Evolutionary conservation across 2,113 vertebrate species (phyloP).

Genomic region (Lagopus leucura): DNA sequence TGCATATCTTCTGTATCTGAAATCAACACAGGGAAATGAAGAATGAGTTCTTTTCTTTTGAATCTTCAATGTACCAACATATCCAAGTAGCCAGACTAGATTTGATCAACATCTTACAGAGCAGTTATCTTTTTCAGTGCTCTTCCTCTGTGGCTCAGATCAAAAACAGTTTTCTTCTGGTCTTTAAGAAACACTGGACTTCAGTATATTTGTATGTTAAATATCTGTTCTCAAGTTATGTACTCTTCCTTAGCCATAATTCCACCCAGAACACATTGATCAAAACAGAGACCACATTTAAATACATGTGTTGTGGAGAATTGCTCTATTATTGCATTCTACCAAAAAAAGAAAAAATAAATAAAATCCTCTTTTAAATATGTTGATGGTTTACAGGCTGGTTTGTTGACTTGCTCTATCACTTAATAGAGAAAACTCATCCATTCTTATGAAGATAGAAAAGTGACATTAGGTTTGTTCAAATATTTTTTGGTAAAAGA

Average conservation of each 20-base stretch:
- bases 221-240: neutral
- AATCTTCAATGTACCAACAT: neutral
- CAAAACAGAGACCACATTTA: neutral
- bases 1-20: neutral
- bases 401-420: neutral
- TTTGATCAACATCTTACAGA: neutral
- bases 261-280: neutral
- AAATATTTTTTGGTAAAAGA: neutral
- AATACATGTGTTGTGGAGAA: neutral
- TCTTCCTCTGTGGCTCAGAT: neutral
- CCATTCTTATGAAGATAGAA: neutral
- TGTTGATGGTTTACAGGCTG: too few species aligned
- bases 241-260: neutral
- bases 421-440: neutral
- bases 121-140: neutral
- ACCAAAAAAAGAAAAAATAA: neutral
- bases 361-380: neutral
- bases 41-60: neutral
- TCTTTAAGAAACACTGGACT: neutral
- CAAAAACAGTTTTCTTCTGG: neutral
- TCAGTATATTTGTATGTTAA: neutral
- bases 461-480: neutral
- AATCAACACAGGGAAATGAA: neutral
- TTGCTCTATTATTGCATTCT: neutral
- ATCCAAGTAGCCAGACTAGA: neutral